Conservation (phyloP, 2,797 vertebrate genomes). For the Coracias cyanogaster region DNA sequence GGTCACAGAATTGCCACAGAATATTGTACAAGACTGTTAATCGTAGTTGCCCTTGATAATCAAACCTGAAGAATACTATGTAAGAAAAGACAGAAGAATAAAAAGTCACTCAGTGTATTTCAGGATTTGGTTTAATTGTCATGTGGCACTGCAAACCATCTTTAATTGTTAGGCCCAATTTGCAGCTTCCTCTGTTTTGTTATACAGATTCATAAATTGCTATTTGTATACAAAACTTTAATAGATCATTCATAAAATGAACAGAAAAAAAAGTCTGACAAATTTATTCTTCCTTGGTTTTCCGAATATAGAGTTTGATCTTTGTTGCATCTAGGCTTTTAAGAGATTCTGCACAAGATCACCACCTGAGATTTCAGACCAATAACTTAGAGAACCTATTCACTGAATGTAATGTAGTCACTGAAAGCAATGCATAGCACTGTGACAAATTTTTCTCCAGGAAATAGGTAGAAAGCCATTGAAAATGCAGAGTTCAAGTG, state of each 20-base stretch:
- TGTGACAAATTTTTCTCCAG: not conserved
- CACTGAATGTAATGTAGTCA: not conserved
- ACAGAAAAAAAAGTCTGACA: not conserved
- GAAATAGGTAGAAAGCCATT: not conserved
- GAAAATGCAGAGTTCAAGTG: not conserved
- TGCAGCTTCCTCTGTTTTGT: not conserved
- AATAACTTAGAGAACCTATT: not conserved
- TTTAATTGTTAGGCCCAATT: not conserved
- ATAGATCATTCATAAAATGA: not conserved
- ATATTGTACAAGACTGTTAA: not conserved
- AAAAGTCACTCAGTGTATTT: not conserved
- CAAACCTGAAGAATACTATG: not conserved
- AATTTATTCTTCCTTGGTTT: not conserved
- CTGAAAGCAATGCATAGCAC: not conserved
- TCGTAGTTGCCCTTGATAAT: not conserved
- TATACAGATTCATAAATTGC: not conserved
- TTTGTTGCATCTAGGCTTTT: not conserved
- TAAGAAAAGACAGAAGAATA: not conserved
- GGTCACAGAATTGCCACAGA: not conserved
- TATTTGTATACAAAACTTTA: not conserved
- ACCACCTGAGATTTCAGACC: not conserved
- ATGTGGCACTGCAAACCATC: not conserved
- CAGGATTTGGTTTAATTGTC: not conserved
- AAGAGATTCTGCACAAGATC: not conserved
- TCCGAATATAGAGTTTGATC: not conserved